Evolutionary conservation across 2,888 invertebrate genomes (phyloP).

Genomic region (Watsonalla cultraria): DNA sequence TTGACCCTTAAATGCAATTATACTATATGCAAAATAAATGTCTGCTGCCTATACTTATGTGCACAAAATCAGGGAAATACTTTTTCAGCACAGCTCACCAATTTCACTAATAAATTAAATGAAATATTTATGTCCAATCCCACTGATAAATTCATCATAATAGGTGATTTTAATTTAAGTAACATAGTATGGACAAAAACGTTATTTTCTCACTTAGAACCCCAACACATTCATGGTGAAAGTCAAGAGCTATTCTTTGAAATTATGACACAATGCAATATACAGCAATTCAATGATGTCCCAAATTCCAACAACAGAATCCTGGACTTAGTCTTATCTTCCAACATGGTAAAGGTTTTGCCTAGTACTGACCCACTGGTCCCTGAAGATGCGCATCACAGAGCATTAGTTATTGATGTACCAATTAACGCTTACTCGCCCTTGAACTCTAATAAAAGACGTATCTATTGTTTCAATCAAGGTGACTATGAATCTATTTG

Average conservation of each 20-base stretch:
- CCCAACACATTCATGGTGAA: conserved; percentile 1
- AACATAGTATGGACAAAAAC: not conserved
- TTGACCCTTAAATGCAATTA: not conserved
- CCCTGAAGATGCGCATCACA: conserved; percentile 6
- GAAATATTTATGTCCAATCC: not conserved
- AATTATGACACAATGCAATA: conserved; percentile 4
- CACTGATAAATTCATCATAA: conserved; percentile 1
- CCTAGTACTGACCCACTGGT: conserved; percentile 1
- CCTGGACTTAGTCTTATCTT: conserved; percentile 1
- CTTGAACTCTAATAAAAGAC: too few relatives aligned
- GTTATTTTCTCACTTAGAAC: not conserved
- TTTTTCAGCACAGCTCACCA: not conserved
- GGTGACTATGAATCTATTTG: conserved; percentile 3
- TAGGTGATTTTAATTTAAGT: conserved; percentile 3
- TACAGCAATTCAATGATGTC: not conserved
- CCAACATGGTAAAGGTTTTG: not conserved
- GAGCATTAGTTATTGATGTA: too few relatives aligned
- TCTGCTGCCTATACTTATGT: not conserved
- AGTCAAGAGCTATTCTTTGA: conserved; percentile 3
- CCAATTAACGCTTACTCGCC: too few relatives aligned
- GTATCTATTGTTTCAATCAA: too few relatives aligned
- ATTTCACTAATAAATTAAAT: conserved; percentile 1
- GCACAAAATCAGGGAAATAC: conserved; percentile 4
- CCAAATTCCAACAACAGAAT: not conserved
- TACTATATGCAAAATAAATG: not conserved